Base-by-base conservation (phyloP, 2,888 invertebrate species). In the Lissonota sp. region DNA sequence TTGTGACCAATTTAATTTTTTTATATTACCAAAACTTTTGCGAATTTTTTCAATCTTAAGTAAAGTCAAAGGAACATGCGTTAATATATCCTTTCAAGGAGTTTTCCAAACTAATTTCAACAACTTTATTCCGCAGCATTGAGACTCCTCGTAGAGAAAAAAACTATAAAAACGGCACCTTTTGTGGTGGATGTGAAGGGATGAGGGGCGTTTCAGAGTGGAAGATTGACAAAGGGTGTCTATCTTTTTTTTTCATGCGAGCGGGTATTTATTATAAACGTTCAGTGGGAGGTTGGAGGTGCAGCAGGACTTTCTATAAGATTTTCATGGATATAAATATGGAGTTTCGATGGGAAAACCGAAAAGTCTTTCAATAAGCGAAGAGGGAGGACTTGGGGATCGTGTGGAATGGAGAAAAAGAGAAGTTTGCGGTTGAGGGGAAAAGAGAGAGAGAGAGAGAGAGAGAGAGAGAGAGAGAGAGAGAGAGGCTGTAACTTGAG, bases 121-220 rank as follows among this genome's bases (percentile, higher is more conserved):
- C 60, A 62, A 72, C 76, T 77, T 77, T 63, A 70, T 62, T 62
- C 58, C n/a, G 26, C 55, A 49, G 37, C 42, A 53, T 58, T n/a
- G 60, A 71, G 85, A 87, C 85, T 86, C 85, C 88, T 87, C 87
- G 85, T 87, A 86, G 88, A 88, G 87, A 88, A 78, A 53, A 16
- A 51, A 72, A 60, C 80, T 71, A 74, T 71, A 66, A 44, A 44
- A 55, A 60, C 8, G 60, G 66, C 62, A 63, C 76, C 44, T 80
- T 77, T 51, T 16, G 57, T 40, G 12, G 26, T 26, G 7, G 53
- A 39, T 16, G 66, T 14, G 26, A 46, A 74, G 12, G 53, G 72
- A 46, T 44, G 72, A 80, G 71, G 76, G 75, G 69, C 42, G 55
- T 49, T 16, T 49, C 40, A 49, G 53, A 16, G 62, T 26, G 57